These are phyloP conservation scores for Nixonia krombeini DNA, from an alignment of 1,140 invertebrate genomes.

Conservation along the genomic window DNA sequence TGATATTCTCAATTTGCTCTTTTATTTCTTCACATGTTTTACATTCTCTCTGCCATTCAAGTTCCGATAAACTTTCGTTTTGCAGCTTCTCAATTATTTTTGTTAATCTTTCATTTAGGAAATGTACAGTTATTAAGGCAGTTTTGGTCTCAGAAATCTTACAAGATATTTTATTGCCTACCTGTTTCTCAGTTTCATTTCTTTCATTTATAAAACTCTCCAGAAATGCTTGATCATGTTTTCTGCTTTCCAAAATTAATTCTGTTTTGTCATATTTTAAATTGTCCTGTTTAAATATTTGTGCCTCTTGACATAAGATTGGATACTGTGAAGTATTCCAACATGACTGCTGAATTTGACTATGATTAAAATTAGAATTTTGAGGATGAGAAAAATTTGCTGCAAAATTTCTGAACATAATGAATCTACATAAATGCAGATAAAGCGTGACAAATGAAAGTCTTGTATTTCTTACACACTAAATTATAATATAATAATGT, in stretches of 20 bases:
- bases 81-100: constrained; percentile 64
- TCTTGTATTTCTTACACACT: constrained; percentile 14
- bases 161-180: constrained; percentile 6
- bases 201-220: constrained; percentile 48
- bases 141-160: constrained; percentile 59
- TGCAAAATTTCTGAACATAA: constrained; percentile 27
- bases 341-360: background rate
- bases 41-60: constrained; percentile 72
- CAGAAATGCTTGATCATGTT: constrained; percentile 50
- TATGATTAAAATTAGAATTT: constrained; percentile 13
- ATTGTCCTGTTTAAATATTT: constrained; percentile 13
- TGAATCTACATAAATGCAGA: no score
- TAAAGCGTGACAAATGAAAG: constrained; percentile 1
- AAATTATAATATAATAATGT: constrained; percentile 31
- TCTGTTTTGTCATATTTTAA: background rate
- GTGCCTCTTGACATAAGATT: constrained; percentile 6
- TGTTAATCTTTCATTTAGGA: constrained; percentile 66
- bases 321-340: constrained; percentile 3
- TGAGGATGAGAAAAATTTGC: constrained; percentile 6
- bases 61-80: constrained; percentile 66
- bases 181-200: constrained; percentile 3
- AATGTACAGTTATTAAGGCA: constrained; percentile 56
- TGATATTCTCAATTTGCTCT: constrained; percentile 63
- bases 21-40: constrained; percentile 67
- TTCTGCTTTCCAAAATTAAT: constrained; percentile 25